Percentiles rank a stretch among this genome's conserved stretches.
phyloP scores from a whole-genome alignment of 2,113 vertebrate genomes.

The Mastomys coucha region DNA sequence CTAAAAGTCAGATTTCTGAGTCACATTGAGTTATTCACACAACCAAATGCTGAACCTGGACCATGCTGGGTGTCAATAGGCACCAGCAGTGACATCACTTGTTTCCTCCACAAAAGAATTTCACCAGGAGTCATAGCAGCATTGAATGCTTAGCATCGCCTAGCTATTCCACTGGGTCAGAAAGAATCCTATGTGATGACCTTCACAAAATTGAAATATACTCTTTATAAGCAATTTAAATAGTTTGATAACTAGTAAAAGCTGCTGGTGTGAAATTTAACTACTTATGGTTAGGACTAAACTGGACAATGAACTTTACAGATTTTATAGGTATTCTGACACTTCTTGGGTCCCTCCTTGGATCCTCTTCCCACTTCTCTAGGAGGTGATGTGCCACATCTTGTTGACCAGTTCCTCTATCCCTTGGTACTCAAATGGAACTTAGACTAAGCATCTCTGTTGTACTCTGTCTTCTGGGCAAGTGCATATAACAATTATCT shows the following conservation, averaged over 20 bases:
- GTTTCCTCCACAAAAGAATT: background rate
- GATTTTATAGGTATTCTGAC: background rate
- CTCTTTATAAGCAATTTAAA: background rate
- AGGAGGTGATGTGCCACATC: background rate
- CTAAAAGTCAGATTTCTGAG: constrained; percentile 78
- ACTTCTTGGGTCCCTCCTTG: background rate
- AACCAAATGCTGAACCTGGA: constrained; percentile 40
- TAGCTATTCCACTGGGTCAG: background rate
- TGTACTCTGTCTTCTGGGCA: background rate
- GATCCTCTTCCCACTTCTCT: background rate
- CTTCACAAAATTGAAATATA: background rate
- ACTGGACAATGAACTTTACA: background rate
- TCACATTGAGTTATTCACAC: constrained; percentile 64
- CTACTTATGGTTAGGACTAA: background rate
- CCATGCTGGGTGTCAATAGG: background rate
- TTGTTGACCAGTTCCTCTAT: background rate
- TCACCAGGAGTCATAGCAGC: constrained; percentile 5
- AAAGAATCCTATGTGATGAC: background rate
- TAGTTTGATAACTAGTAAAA: background rate
- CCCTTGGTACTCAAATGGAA: background rate
- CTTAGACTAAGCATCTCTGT: background rate
- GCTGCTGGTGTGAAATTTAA: background rate
- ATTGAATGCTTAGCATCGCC: background rate
- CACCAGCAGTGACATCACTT: background rate
- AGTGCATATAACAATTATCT: background rate